Evolutionary conservation across 2,888 invertebrate genomes (phyloP).

Genomic region (Mythimna lalbum): DNA sequence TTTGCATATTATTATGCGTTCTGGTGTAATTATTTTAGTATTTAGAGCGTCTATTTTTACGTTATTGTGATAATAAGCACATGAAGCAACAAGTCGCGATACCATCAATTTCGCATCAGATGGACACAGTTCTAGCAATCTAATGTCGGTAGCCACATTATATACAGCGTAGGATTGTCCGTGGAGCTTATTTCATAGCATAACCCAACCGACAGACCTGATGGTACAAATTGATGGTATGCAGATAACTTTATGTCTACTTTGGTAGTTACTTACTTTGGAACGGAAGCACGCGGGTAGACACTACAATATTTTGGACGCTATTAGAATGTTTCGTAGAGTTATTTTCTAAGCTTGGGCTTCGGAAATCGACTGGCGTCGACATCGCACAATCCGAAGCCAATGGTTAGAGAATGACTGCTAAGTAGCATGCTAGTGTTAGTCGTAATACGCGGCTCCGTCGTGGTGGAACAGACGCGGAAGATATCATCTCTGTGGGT

Average conservation of each 20-base stretch:
- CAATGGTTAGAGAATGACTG: slow-evolving; percentile 38
- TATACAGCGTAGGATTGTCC: slow-evolving; percentile 55
- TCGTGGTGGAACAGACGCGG: slow-evolving; percentile 46
- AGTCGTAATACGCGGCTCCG: slow-evolving; percentile 30
- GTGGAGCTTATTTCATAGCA: slow-evolving; percentile 10
- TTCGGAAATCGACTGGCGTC: slow-evolving; percentile 48
- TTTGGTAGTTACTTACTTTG: slow-evolving; percentile 21
- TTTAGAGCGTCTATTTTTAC: slow-evolving; percentile 15
- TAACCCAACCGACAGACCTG: slow-evolving; percentile 35
- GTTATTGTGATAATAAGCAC: slow-evolving; percentile 25
- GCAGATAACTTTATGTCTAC: slow-evolving; percentile 41
- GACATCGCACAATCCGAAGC: slow-evolving; percentile 49
- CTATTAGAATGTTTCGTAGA: slow-evolving; percentile 18
- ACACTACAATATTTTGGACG: slow-evolving; percentile 7
- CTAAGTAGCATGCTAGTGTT: slow-evolving; percentile 31
- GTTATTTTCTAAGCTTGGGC: slow-evolving; percentile 40
- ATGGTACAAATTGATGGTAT: slow-evolving; percentile 49
- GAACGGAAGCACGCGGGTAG: slow-evolving; percentile 31
- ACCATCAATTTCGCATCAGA: slow-evolving; percentile 44
- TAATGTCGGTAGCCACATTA: slow-evolving; percentile 57
- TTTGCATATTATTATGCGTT: slow-evolving; percentile 12
- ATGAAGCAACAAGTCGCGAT: slow-evolving; percentile 42
- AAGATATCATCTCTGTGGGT: slow-evolving; percentile 44
- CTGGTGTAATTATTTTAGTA: slow-evolving; percentile 7
- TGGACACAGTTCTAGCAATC: slow-evolving; percentile 51